Percentiles rank a stretch among this genome's conserved stretches.
Evolutionary conservation across 2,797 vertebrate species (phyloP).

Genomic region (Mormyrops boulengeri): DNA sequence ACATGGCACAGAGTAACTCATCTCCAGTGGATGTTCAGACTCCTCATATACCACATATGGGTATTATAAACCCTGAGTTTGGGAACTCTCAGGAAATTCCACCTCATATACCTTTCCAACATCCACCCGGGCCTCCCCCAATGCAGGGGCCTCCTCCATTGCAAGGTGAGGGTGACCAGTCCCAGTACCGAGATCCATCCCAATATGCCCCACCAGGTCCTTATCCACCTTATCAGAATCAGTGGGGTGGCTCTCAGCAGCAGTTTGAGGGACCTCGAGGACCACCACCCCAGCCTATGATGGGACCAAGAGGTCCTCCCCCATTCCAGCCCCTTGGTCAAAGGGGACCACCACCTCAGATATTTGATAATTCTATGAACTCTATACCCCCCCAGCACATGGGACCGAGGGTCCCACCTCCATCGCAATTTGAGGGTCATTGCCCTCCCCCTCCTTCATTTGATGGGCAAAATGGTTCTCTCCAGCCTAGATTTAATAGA

Average conservation of each 20-base stretch:
- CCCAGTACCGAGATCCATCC: constrained; percentile 29
- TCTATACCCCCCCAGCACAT: constrained; percentile 60
- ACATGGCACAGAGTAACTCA: constrained; percentile 34
- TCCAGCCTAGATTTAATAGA: constrained; percentile 65
- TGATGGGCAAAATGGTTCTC: constrained; percentile 68
- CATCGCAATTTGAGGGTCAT: constrained; percentile 61
- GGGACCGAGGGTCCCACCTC: constrained; percentile 62
- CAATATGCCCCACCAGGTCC: constrained; percentile 50
- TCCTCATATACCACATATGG: constrained; percentile 49
- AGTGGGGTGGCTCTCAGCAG: constrained; percentile 58
- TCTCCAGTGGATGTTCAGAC: constrained; percentile 48
- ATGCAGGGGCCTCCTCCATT: constrained; percentile 50
- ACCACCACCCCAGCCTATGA: constrained; percentile 52
- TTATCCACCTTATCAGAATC: constrained; percentile 63
- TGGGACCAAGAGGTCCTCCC: constrained; percentile 58
- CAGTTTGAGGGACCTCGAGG: constrained; percentile 59
- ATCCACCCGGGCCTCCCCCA: constrained; percentile 47
- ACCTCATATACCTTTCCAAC: constrained; percentile 50
- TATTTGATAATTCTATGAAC: constrained; percentile 64
- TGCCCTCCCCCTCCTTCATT: constrained; percentile 47
- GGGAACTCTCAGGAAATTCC: constrained; percentile 52
- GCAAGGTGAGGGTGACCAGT: constrained; percentile 51
- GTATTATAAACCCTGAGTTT: constrained; percentile 50
- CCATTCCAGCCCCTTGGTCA: constrained; percentile 57
- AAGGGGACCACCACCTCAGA: constrained; percentile 71